phyloP scores from a whole-genome alignment of 1,140 invertebrate species.

The Elymnias hypermnestra region DNA sequence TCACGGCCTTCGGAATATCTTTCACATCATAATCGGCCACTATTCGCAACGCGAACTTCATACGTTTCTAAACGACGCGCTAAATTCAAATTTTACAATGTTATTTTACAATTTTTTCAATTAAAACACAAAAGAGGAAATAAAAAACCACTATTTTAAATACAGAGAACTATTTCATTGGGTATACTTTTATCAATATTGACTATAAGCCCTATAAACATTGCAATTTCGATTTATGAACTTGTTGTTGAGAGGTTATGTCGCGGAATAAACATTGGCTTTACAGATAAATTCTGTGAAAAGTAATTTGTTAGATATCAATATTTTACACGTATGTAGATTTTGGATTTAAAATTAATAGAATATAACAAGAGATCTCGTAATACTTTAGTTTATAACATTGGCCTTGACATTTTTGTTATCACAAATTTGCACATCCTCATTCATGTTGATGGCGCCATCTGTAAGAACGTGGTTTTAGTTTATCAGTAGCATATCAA shows the following conservation, averaged over 20 bases:
- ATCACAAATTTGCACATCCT: conserved; percentile 59
- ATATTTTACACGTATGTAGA: not conserved
- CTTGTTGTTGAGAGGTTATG: conserved; percentile 42
- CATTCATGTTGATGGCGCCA: conserved; percentile 37
- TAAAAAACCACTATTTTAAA: no score
- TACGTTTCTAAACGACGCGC: conserved; percentile 59
- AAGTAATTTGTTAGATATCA: not conserved
- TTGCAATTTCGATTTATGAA: not conserved
- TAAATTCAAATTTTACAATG: conserved; percentile 68
- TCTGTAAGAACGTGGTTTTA: conserved; percentile 29
- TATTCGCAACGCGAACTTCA: conserved; percentile 75
- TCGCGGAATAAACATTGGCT: conserved; percentile 24
- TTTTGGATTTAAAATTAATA: not conserved
- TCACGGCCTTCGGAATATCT: conserved; percentile 77
- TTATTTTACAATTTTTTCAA: not conserved
- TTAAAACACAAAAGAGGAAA: no score
- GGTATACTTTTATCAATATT: not conserved
- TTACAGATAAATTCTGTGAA: not conserved
- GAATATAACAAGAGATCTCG: not conserved
- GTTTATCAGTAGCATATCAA: conserved; percentile 18
- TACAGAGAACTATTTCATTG: no score
- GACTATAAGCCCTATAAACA: not conserved
- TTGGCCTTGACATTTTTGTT: conserved; percentile 68
- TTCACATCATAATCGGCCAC: conserved; percentile 75
- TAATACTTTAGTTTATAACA: conserved; percentile 32